Evolutionary conservation across 2,113 vertebrate genomes (phyloP).

Genomic region (Oreochromis tanganicae): DNA sequence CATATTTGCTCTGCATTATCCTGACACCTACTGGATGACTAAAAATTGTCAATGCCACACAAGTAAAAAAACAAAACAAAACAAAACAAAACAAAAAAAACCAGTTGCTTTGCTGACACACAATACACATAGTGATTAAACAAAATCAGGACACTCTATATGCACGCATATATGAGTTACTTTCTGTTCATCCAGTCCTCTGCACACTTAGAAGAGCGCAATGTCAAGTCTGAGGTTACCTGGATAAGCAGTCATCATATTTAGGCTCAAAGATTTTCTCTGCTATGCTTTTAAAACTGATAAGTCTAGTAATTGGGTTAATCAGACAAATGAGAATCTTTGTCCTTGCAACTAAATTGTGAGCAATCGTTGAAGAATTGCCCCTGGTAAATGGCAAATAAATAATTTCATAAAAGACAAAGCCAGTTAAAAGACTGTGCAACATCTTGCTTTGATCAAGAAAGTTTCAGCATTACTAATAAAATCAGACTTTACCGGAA

Average conservation of each 20-base stretch:
- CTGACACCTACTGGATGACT: conserved; percentile 49
- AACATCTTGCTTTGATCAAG: background rate
- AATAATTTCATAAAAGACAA: background rate
- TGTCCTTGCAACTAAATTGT: background rate
- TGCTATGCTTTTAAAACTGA: background rate
- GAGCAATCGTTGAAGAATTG: background rate
- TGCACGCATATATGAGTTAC: background rate
- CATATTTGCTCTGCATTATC: conserved; percentile 25
- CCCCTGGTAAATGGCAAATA: background rate
- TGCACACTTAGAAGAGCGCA: background rate
- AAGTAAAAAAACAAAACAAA: background rate
- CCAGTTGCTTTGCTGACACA: background rate
- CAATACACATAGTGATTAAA: background rate
- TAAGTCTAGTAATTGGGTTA: background rate
- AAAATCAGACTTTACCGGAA: conserved; percentile 27
- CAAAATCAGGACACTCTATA: background rate
- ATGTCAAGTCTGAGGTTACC: background rate
- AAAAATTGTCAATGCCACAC: background rate
- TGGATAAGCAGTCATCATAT: background rate
- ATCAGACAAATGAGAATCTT: background rate
- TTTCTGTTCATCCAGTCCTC: background rate
- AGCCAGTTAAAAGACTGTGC: background rate
- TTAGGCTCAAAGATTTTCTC: background rate
- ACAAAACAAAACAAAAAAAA: background rate
- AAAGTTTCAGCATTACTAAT: background rate